A percentile compares a stretch with the other conserved stretches of the same genome.
Evolutionary conservation across 23 tunicate genomes (phyloP).

Genomic region (Oikopleura vanhoeffeni): DNA sequence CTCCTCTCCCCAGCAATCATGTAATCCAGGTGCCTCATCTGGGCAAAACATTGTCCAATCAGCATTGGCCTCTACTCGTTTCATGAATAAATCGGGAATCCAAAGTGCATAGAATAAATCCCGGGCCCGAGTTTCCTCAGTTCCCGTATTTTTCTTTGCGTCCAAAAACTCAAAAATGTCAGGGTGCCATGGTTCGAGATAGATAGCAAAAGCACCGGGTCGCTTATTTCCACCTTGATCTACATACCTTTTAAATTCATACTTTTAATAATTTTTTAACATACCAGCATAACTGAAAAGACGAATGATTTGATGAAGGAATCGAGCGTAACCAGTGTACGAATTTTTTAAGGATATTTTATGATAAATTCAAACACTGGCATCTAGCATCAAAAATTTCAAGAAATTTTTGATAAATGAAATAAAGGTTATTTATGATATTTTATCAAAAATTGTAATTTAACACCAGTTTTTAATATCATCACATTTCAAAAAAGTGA

Average conservation of each 20-base stretch:
- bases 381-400: too few relatives aligned
- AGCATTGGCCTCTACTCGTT: slow-evolving; percentile 63
- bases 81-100: slow-evolving; percentile 97
- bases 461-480: too few relatives aligned
- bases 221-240: slow-evolving; percentile 99
- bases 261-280: neutral
- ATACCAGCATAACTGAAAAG: neutral
- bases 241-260: slow-evolving; percentile 33
- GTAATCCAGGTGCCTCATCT: slow-evolving; percentile 64
- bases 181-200: slow-evolving; percentile 97
- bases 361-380: too few relatives aligned
- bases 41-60: slow-evolving; percentile 88
- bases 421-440: too few relatives aligned
- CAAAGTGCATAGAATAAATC: slow-evolving; percentile 90
- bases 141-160: slow-evolving; percentile 39
- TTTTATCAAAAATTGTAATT: too few relatives aligned
- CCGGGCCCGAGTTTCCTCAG: slow-evolving; percentile 79
- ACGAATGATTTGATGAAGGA: neutral
- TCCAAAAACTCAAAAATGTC: slow-evolving; percentile 93
- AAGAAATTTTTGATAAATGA: too few relatives aligned
- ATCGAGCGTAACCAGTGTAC: too few relatives aligned
- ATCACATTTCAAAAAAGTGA: too few relatives aligned
- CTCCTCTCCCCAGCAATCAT: slow-evolving; percentile 85
- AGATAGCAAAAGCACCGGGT: slow-evolving; percentile 92
- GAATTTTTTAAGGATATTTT: too few relatives aligned